Evolutionary conservation across 2,888 invertebrate genomes (phyloP).

Genomic region (Apamea sordens): DNA sequence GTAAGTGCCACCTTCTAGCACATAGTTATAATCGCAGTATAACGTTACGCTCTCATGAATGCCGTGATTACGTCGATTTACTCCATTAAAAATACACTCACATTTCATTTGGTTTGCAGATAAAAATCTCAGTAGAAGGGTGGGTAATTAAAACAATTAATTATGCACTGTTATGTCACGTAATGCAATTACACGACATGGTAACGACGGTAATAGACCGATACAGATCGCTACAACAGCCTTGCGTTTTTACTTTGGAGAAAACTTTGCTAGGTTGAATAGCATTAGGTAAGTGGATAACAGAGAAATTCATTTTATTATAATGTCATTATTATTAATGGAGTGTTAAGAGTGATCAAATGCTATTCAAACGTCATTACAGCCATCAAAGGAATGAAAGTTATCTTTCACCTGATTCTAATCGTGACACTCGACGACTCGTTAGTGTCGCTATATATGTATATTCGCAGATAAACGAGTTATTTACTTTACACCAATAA

Average conservation of each 20-base stretch:
- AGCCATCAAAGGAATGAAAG: conserved; percentile 72
- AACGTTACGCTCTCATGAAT: conserved; percentile 64
- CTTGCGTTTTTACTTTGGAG: conserved; percentile 61
- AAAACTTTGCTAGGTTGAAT: conserved; percentile 54
- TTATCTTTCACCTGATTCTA: conserved; percentile 72
- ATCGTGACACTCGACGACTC: conserved; percentile 66
- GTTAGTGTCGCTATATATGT: conserved; percentile 59
- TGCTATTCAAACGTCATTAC: conserved; percentile 68
- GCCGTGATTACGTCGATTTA: conserved; percentile 73
- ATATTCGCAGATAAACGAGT: conserved; percentile 60
- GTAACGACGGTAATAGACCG: conserved; percentile 69
- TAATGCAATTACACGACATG: conserved; percentile 76
- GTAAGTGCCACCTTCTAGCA: conserved; percentile 37
- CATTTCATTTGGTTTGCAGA: conserved; percentile 81
- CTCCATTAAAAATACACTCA: conserved; percentile 78
- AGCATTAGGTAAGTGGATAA: conserved; percentile 34
- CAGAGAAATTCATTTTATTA: conserved; percentile 58
- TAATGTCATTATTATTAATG: conserved; percentile 64
- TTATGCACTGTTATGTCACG: conserved; percentile 79
- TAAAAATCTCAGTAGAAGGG: conserved; percentile 73
- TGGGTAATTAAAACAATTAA: conserved; percentile 79
- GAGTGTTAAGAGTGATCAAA: conserved; percentile 67
- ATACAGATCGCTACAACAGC: conserved; percentile 56
- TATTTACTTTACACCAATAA: conserved; percentile 59
- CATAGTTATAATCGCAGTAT: conserved; percentile 48